Conservation (phyloP, 2,888 invertebrate genomes). For the Drosophila formosana region DNA sequence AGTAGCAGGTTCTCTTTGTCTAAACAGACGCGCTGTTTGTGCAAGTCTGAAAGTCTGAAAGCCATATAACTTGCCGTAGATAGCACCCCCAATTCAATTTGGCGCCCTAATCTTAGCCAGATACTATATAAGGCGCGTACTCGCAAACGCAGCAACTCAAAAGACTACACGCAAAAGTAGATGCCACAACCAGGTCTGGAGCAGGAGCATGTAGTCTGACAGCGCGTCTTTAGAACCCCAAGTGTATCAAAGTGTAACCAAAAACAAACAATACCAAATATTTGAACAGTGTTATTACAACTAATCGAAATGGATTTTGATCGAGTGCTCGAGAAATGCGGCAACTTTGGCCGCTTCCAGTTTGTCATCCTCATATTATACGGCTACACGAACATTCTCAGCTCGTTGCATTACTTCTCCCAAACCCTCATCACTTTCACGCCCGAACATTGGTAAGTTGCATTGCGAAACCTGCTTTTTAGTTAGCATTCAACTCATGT, state of each 20-base stretch:
- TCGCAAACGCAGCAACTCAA: constrained; percentile 31
- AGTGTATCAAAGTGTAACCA: constrained; percentile 22
- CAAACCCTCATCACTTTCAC: constrained; percentile 87
- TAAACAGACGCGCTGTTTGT: constrained; percentile 36
- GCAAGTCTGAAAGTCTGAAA: constrained; percentile 24
- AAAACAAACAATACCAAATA: not conserved
- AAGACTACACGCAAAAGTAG: constrained; percentile 39
- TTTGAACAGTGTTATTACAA: not conserved
- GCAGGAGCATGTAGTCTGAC: constrained; percentile 57
- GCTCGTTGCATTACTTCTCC: constrained; percentile 87
- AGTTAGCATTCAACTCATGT: too few species aligned
- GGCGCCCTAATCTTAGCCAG: constrained; percentile 52
- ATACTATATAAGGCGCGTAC: constrained; percentile 66
- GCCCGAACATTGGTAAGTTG: constrained; percentile 85
- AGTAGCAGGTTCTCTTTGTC: constrained; percentile 20
- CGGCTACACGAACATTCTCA: constrained; percentile 86
- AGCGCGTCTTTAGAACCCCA: constrained; percentile 2
- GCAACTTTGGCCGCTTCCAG: constrained; percentile 86
- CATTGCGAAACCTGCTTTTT: too few species aligned
- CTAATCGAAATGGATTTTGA: constrained; percentile 85
- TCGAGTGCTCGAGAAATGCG: constrained; percentile 86
- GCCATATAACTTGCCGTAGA: constrained; percentile 38
- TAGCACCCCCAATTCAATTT: constrained; percentile 49
- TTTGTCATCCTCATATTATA: constrained; percentile 86
- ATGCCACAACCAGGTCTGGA: constrained; percentile 22